Evolutionary conservation across 2,888 invertebrate species (phyloP).

Genomic region (Sipunculus nudus): DNA sequence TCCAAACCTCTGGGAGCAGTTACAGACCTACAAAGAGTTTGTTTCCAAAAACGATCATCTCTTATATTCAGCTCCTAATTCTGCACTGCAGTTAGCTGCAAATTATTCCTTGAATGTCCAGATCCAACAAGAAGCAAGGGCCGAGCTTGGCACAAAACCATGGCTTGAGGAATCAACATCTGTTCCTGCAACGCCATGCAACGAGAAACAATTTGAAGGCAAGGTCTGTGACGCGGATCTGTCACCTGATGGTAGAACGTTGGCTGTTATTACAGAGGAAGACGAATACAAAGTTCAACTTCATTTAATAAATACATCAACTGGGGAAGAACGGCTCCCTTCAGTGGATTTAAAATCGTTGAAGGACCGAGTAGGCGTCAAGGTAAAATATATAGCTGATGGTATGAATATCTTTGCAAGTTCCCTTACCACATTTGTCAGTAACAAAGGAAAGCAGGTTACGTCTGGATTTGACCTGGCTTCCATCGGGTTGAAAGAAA

Average conservation of each 20-base stretch:
- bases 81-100: slow-evolving; percentile 31
- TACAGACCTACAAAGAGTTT: slow-evolving; percentile 25
- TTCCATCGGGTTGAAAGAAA: slow-evolving; percentile 32
- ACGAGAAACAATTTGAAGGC: slow-evolving; percentile 12
- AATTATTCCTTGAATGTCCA: slow-evolving; percentile 24
- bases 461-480: slow-evolving; percentile 25
- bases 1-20: slow-evolving; percentile 28
- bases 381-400: slow-evolving; percentile 27
- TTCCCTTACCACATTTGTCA: slow-evolving; percentile 30
- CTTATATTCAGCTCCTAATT: slow-evolving; percentile 22
- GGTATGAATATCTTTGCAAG: slow-evolving; percentile 31
- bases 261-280: slow-evolving; percentile 28
- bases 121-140: slow-evolving; percentile 33
- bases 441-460: slow-evolving; percentile 17
- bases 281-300: slow-evolving; percentile 24
- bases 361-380: slow-evolving; percentile 24
- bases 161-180: slow-evolving; percentile 38
- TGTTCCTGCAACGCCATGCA: slow-evolving; percentile 22
- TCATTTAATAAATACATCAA: slow-evolving; percentile 18
- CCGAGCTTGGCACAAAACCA: slow-evolving; percentile 18
- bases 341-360: slow-evolving; percentile 26
- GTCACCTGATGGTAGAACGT: slow-evolving; percentile 31
- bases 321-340: slow-evolving; percentile 12
- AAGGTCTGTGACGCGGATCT: slow-evolving; percentile 22
- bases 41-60: slow-evolving; percentile 16